Conservation (phyloP, 2,888 invertebrate genomes). For the Ctena decussata region DNA sequence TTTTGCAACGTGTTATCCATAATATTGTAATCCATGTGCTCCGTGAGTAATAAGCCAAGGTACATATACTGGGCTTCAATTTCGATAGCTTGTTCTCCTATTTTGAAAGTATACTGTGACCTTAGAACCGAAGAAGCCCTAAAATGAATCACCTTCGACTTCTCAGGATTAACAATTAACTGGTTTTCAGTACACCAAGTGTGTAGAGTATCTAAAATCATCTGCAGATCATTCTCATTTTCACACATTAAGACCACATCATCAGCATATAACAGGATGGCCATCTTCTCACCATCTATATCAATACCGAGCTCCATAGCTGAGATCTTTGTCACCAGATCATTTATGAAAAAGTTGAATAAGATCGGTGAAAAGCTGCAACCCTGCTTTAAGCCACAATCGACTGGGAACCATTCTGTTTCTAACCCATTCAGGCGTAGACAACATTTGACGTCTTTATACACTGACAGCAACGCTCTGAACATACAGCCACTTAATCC, state of each 20-base stretch:
- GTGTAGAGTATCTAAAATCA: neutral
- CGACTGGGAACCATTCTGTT: neutral
- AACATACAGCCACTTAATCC: neutral
- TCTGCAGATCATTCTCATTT: conserved; percentile 15
- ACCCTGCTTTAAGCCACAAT: conserved; percentile 10
- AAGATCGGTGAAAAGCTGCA: neutral
- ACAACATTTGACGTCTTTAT: conserved; percentile 10
- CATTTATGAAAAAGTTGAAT: conserved; percentile 8
- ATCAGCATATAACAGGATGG: conserved; percentile 25
- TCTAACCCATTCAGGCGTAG: conserved; percentile 13
- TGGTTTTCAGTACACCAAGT: neutral
- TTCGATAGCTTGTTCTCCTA: neutral
- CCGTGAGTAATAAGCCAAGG: neutral
- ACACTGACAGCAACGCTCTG: neutral
- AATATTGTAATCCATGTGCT: neutral
- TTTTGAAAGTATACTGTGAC: neutral
- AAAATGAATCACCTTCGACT: neutral
- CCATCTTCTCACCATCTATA: conserved; percentile 15
- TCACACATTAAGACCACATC: conserved; percentile 25
- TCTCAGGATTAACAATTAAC: neutral
- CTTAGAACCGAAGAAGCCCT: neutral
- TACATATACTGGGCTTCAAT: neutral
- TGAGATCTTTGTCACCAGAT: neutral
- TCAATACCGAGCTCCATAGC: neutral
- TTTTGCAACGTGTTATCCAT: neutral